Conservation (phyloP, 2,888 invertebrate species). For the Graphium colonna region DNA sequence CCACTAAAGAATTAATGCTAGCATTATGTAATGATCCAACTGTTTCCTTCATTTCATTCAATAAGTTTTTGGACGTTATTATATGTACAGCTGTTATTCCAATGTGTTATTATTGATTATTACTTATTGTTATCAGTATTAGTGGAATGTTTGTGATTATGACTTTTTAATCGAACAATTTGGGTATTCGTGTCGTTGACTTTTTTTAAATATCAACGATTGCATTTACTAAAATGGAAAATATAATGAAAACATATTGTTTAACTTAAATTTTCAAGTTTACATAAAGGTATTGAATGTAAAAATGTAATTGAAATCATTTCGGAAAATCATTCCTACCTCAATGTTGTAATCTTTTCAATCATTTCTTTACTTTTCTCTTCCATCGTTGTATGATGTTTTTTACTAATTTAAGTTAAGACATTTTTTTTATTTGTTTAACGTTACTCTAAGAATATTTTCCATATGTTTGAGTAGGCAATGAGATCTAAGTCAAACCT, state of each 20-base stretch:
- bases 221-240: too few relatives aligned
- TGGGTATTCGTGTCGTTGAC: background rate
- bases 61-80: too few relatives aligned
- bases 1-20: too few relatives aligned
- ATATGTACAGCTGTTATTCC: background rate
- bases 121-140: conserved; percentile 21
- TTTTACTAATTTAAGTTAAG: too few relatives aligned
- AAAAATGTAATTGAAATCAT: too few relatives aligned
- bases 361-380: background rate
- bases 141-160: conserved; percentile 6
- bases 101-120: background rate
- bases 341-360: conserved; percentile 2
- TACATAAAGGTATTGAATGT: too few relatives aligned
- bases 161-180: background rate
- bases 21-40: too few relatives aligned
- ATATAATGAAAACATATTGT: too few relatives aligned
- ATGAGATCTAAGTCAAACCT: conserved; percentile 29
- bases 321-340: background rate
- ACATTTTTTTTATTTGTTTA: too few relatives aligned
- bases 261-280: too few relatives aligned
- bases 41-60: too few relatives aligned
- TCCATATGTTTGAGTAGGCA: conserved; percentile 20
- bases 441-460: too few relatives aligned
- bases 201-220: background rate
- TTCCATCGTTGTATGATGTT: background rate